Percentiles rank a stretch among this genome's conserved stretches.
phyloP scores from a whole-genome alignment of 1,140 invertebrate genomes.

The Sitophilus oryzae region DNA sequence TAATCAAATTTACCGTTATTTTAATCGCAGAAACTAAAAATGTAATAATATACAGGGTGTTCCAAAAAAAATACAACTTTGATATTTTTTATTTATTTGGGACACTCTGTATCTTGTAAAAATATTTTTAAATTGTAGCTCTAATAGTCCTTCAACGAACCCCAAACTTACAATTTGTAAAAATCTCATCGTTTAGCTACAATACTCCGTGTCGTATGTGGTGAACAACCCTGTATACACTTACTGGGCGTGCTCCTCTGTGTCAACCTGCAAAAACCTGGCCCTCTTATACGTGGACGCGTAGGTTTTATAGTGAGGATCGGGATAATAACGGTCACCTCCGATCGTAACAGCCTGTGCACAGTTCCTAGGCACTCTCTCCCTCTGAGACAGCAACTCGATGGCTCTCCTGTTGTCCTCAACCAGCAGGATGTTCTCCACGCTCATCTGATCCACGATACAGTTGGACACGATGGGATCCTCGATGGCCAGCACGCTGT shows the following conservation, averaged over 20 bases:
- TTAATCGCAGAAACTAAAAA: too few relatives aligned
- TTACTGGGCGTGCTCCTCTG: constrained; percentile 52
- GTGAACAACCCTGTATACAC: too few relatives aligned
- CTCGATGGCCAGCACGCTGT: constrained; percentile 63
- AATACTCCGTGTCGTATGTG: too few relatives aligned
- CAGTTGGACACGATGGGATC: constrained; percentile 77
- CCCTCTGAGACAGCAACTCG: constrained; percentile 51
- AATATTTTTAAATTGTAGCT: too few relatives aligned
- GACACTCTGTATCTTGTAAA: too few relatives aligned
- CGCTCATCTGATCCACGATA: constrained; percentile 71
- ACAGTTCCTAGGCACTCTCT: constrained; percentile 59
- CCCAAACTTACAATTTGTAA: too few relatives aligned
- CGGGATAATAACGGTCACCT: constrained; percentile 56
- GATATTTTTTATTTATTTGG: too few relatives aligned
- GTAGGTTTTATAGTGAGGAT: constrained; percentile 65
- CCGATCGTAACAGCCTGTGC: constrained; percentile 55
- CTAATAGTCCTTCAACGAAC: too few relatives aligned
- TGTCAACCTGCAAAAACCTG: constrained; percentile 58
- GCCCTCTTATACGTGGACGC: constrained; percentile 46
- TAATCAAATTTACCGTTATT: too few relatives aligned
- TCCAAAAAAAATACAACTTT: too few relatives aligned
- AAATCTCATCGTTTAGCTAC: too few relatives aligned
- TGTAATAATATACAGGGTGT: too few relatives aligned
- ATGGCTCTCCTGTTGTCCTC: constrained; percentile 57
- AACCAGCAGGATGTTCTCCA: constrained; percentile 67